Conservation (phyloP, 2,113 vertebrate species). For the Hyaena hyaena region DNA sequence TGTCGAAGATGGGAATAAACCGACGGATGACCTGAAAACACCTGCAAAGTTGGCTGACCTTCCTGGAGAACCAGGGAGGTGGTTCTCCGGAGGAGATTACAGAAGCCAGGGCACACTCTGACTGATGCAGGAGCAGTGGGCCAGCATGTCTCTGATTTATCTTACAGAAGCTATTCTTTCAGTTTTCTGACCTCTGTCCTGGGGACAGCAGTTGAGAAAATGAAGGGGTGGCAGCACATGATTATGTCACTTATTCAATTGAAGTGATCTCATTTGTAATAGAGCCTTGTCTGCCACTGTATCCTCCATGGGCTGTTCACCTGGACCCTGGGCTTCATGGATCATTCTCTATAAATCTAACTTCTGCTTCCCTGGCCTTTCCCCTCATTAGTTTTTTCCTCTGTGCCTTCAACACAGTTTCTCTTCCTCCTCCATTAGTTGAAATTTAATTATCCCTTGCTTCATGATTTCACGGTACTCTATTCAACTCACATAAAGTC, state of each 20-base stretch:
- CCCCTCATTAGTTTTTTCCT: no score
- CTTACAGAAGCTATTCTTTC: conserved; percentile 40
- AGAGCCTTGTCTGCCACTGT: neutral
- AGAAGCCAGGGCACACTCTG: neutral
- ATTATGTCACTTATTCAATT: conserved; percentile 60
- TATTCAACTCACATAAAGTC: neutral
- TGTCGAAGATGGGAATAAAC: conserved; percentile 26
- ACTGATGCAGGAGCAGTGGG: neutral
- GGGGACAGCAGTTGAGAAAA: conserved; percentile 66
- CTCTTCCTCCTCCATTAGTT: neutral
- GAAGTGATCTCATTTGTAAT: conserved; percentile 54
- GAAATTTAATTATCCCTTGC: neutral
- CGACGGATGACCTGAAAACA: neutral
- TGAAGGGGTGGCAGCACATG: conserved; percentile 14
- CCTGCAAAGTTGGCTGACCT: neutral
- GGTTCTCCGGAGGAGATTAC: neutral
- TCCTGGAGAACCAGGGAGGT: neutral
- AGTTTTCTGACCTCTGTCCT: conserved; percentile 67
- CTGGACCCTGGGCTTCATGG: neutral
- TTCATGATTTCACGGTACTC: neutral
- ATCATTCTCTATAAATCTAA: neutral
- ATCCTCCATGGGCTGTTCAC: neutral
- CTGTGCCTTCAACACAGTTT: neutral
- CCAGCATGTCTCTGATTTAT: neutral
- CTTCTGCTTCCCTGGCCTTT: neutral